A percentile compares a stretch with the other conserved stretches of the same genome.
phyloP scores from a whole-genome alignment of 92 coral and sea anemone species.

The Parazoanthus atlanticus region DNA sequence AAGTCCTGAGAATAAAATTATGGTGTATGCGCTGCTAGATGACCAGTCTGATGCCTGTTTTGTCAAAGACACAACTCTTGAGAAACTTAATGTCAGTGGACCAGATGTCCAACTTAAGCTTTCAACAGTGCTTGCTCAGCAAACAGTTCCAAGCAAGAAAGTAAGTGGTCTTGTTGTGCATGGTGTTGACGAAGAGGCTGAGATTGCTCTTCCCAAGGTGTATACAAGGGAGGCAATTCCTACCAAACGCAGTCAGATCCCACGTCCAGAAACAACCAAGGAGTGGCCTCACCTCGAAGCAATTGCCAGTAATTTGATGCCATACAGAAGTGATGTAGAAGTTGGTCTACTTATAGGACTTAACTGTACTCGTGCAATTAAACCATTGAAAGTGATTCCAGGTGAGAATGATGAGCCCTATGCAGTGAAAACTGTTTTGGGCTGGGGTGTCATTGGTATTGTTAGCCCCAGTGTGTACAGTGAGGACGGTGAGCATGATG shows the following conservation, averaged over 20 bases:
- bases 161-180: constrained; percentile 53
- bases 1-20: constrained; percentile 8
- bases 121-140: constrained; percentile 54
- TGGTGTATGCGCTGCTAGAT: constrained; percentile 59
- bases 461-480: constrained; percentile 18
- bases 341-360: constrained; percentile 52
- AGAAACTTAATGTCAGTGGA: constrained; percentile 30
- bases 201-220: constrained; percentile 49
- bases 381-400: constrained; percentile 45
- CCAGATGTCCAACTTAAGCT: constrained; percentile 52
- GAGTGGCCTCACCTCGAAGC: constrained; percentile 60
- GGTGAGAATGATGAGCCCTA: constrained; percentile 54
- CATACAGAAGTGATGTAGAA: constrained; percentile 30
- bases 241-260: constrained; percentile 55
- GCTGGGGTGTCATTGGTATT: constrained; percentile 65
- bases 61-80: constrained; percentile 35
- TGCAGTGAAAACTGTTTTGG: constrained; percentile 46
- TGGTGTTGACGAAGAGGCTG: constrained; percentile 41
- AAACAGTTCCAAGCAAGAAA: constrained; percentile 42
- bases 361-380: constrained; percentile 50
- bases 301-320: constrained; percentile 50
- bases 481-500: background rate
- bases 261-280: constrained; percentile 54
- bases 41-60: constrained; percentile 75
- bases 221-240: constrained; percentile 60